phyloP scores from a whole-genome alignment of 1,140 invertebrate genomes.

The Drosophila asahinai region DNA sequence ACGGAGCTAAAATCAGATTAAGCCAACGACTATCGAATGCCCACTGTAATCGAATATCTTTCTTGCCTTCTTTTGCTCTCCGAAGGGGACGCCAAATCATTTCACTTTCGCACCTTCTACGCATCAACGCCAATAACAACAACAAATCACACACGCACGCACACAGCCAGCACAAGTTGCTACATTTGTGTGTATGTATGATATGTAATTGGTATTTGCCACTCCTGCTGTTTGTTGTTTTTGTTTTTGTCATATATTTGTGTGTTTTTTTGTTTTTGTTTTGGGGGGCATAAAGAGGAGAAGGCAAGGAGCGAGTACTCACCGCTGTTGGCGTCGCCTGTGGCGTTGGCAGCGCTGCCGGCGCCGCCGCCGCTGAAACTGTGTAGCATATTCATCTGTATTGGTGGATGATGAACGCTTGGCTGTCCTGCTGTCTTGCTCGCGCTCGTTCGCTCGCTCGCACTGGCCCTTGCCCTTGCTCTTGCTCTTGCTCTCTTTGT shows the following conservation, averaged over 20 bases:
- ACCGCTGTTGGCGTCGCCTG: slow-evolving; percentile 74
- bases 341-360: slow-evolving; percentile 58
- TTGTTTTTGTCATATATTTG: slow-evolving; percentile 21
- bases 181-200: slow-evolving; percentile 14
- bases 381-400: slow-evolving; percentile 82
- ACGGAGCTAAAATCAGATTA: too few species aligned
- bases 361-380: slow-evolving; percentile 75
- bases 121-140: slow-evolving; percentile 50
- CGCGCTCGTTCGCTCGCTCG: slow-evolving; percentile 5
- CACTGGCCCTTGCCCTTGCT: slow-evolving; percentile 5
- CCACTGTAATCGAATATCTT: slow-evolving; percentile 29
- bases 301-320: slow-evolving; percentile 41
- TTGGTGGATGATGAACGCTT: slow-evolving; percentile 36
- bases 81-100: slow-evolving; percentile 58
- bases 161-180: slow-evolving; percentile 24
- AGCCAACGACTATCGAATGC: too few species aligned
- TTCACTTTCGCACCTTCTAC: slow-evolving; percentile 79
- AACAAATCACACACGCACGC: slow-evolving; percentile 28
- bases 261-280: slow-evolving; percentile 23
- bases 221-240: slow-evolving; percentile 38
- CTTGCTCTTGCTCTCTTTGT: neutral
- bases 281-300: slow-evolving; percentile 2
- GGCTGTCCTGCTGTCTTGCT: neutral
- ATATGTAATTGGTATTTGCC: slow-evolving; percentile 38
- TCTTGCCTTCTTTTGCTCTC: slow-evolving; percentile 3